Evolutionary conservation across 1,140 invertebrate species (phyloP), one percentile per base, ranked within the genome.

Genomic region (Planococcus citri): DNA sequence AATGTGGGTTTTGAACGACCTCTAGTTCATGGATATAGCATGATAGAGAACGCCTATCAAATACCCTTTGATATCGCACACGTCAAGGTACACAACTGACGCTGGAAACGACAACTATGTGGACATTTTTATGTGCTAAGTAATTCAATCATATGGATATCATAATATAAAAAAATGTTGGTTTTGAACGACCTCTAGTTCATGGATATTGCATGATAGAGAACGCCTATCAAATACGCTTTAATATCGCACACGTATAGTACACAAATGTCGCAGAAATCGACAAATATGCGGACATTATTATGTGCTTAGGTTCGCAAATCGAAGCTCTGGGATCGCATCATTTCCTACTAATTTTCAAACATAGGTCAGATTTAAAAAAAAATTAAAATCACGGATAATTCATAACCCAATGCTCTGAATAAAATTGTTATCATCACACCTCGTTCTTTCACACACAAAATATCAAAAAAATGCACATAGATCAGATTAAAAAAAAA

Each of bases 361-460:
- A 64, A 14, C 60, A 6, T 64, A 64, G 3, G 51, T 64, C 60
- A 64, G 60, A 64, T 64, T 22, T n/a, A n/a, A 10, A 24, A 24
- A 64, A 25, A 64, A 64, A 25, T 64, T 20, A 64, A 64, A 64
- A 64, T 64, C 60, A 64, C 60, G 22, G 21, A 6, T 64, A 10
- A 69, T 6, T 69, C 68, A 69, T 38, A 69, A 69, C 68, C 68
- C 68, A 69, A 69, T 69, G 68, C 67, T 68, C 67, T 68, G 67
- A 20, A 64, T 64, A 25, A 64, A 64, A n/a, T 10, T 60, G 24
- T 4, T 64, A 64, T 64, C 60, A 64, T 64, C 60, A 64, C 29
- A 33, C 3, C 12, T 6, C 29, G 12, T 33, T 33, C 4, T 33
- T 33, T 33, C 29, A 33, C 3, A 33, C 29, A 6, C 3, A 6